A percentile compares a stretch with the other conserved stretches of the same genome.
phyloP scores from a whole-genome alignment of 2,113 vertebrate species.

The Barbus barbus region DNA sequence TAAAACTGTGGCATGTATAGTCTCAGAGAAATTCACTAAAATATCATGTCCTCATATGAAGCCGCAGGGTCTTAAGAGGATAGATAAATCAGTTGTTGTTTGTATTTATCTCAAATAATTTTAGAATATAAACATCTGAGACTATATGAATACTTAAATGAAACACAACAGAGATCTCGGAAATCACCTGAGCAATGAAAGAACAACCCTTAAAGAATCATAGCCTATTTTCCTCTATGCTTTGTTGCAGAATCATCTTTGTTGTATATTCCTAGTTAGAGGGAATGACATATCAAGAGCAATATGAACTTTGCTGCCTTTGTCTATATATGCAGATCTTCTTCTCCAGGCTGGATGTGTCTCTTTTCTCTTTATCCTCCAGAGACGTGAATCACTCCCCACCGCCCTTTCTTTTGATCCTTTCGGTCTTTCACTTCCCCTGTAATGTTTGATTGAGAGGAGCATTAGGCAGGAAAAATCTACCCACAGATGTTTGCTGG shows the following conservation, averaged over 20 bases:
- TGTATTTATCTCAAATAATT: background rate
- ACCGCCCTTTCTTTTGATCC: constrained; percentile 66
- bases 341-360: background rate
- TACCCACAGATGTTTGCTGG: constrained; percentile 56
- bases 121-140: background rate
- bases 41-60: too few species aligned
- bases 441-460: constrained; percentile 62
- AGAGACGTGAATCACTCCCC: constrained; percentile 55
- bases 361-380: constrained; percentile 48
- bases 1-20: too few species aligned
- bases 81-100: background rate
- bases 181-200: background rate
- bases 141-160: background rate
- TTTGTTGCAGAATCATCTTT: background rate
- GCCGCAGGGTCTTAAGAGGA: too few species aligned
- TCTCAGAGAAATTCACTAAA: too few species aligned
- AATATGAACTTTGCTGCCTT: background rate
- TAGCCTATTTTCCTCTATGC: background rate
- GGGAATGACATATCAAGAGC: background rate
- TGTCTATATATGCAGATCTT: background rate
- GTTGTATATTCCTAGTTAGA: background rate
- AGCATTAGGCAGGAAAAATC: constrained; percentile 66
- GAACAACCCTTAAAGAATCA: background rate
- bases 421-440: constrained; percentile 29
- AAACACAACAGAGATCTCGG: background rate